These are phyloP conservation scores for Calliphora vomitoria DNA, from an alignment of 2,888 invertebrate genomes.

Conservation along the genomic window DNA sequence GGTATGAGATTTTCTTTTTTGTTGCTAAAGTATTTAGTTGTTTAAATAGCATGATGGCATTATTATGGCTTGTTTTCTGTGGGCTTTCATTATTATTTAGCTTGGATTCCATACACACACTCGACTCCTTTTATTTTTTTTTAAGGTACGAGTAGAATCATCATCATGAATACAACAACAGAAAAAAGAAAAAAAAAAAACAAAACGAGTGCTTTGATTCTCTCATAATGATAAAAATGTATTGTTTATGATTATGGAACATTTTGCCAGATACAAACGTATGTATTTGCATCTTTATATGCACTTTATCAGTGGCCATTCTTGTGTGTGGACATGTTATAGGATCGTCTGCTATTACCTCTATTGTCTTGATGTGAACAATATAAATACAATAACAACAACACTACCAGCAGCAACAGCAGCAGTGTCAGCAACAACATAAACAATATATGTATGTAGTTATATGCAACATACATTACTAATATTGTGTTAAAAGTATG, in stretches of 20 bases:
- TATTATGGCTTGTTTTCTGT: conserved; percentile 63
- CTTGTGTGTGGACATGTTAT: conserved; percentile 29
- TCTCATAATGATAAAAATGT: conserved; percentile 66
- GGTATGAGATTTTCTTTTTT: conserved; percentile 8
- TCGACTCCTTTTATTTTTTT: conserved; percentile 41
- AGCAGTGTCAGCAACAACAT: conserved; percentile 30
- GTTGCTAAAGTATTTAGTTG: conserved; percentile 26
- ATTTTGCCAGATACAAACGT: conserved; percentile 1
- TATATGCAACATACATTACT: not conserved
- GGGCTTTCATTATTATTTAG: conserved; percentile 48
- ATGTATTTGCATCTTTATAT: conserved; percentile 15
- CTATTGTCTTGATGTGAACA: conserved; percentile 45
- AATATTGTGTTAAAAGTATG: not conserved
- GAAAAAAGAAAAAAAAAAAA: conserved; percentile 4
- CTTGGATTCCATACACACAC: not conserved
- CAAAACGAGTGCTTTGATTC: conserved; percentile 51
- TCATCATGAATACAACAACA: conserved; percentile 2
- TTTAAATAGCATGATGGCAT: conserved; percentile 63
- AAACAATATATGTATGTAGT: conserved; percentile 12
- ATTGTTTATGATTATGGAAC: conserved; percentile 61
- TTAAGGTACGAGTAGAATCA: not conserved
- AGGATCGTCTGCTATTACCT: conserved; percentile 21
- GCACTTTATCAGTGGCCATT: conserved; percentile 25
- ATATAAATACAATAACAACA: conserved; percentile 19
- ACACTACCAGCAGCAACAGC: conserved; percentile 8